Conservation (phyloP, 2,113 vertebrate genomes). For the Bos javanicus region DNA sequence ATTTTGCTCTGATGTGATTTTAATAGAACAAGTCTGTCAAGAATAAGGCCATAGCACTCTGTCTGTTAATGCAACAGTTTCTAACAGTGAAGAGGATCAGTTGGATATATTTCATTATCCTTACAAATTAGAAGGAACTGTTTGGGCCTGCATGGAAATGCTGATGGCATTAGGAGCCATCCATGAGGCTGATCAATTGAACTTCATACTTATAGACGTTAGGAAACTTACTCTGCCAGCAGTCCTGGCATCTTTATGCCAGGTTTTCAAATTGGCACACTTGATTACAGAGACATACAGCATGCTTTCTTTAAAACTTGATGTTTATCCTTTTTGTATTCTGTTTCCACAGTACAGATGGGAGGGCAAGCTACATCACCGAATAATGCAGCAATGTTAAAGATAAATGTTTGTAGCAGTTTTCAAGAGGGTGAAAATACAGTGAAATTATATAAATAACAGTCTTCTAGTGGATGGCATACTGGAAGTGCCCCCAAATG, state of each 20-base stretch:
- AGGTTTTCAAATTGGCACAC: not conserved
- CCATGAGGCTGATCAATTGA: not conserved
- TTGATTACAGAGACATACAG: not conserved
- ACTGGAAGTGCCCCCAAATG: not conserved
- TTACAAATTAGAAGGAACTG: not conserved
- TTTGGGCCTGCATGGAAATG: not conserved
- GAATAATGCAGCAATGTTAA: not conserved
- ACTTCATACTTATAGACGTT: not conserved
- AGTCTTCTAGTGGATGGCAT: not conserved
- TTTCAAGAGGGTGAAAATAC: not conserved
- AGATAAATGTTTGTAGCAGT: not conserved
- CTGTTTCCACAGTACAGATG: not conserved
- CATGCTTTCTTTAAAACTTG: not conserved
- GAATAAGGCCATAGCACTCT: not conserved
- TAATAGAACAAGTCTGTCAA: not conserved
- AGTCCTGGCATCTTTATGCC: no score
- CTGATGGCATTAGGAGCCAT: accelerated
- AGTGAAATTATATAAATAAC: not conserved
- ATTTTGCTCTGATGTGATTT: constrained; percentile 46
- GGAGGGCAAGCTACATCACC: not conserved
- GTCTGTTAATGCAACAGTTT: not conserved
- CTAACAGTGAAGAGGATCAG: not conserved
- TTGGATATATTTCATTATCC: constrained; percentile 4
- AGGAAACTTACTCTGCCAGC: accelerated
- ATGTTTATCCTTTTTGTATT: not conserved